phyloP scores from a whole-genome alignment of 2,797 vertebrate species.

The Silurus lanzhouensis region DNA sequence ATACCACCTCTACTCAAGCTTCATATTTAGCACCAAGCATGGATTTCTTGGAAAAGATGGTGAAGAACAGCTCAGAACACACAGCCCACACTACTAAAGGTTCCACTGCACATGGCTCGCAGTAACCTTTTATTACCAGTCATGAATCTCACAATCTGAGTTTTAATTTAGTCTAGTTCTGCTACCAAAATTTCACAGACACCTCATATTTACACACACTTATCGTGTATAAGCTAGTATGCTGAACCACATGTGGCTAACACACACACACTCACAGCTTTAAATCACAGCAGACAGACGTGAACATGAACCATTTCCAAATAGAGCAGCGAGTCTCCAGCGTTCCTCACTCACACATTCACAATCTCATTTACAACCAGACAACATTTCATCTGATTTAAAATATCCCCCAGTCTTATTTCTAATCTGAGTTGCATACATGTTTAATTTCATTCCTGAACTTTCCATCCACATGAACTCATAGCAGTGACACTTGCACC shows the following conservation, averaged over 20 bases:
- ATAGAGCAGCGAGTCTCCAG: neutral
- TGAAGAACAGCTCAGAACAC: neutral
- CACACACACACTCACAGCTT: conserved; percentile 6
- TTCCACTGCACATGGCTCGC: neutral
- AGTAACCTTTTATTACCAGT: neutral
- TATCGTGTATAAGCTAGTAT: too few species aligned
- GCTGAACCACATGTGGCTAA: neutral
- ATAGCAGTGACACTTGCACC: too few species aligned
- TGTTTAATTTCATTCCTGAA: neutral
- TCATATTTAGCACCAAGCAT: neutral
- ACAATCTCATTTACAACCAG: neutral
- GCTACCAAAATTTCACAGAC: neutral
- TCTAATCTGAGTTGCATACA: too few species aligned
- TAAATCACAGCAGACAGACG: conserved; percentile 25
- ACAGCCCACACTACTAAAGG: neutral
- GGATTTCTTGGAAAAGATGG: neutral
- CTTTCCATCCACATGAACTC: neutral
- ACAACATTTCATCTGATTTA: neutral
- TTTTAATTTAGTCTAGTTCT: neutral
- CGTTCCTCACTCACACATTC: neutral
- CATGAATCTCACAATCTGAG: neutral
- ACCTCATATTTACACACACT: too few species aligned
- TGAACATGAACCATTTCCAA: conserved; percentile 24
- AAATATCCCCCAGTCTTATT: neutral
- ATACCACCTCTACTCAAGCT: neutral